Conservation (phyloP, 2,888 invertebrate species). For the Alcis repandata region DNA sequence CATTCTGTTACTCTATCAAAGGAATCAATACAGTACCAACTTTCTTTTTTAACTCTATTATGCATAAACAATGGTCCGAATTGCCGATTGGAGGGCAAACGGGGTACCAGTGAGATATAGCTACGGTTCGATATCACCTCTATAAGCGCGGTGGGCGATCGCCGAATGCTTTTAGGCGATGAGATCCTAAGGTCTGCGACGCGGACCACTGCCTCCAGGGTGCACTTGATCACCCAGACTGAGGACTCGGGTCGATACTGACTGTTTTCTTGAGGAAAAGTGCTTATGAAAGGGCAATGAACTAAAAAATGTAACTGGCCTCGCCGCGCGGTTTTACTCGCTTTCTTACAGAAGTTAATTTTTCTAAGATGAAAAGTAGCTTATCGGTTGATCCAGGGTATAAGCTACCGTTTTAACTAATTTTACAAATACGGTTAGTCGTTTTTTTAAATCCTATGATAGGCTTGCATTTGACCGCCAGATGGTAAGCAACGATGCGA, state of each 20-base stretch:
- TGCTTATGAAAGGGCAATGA: neutral
- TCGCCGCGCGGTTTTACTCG: too few relatives aligned
- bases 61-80: constrained; percentile 24
- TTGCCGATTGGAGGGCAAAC: constrained; percentile 16
- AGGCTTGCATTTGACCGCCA: too few relatives aligned
- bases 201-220: constrained; percentile 39
- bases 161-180: constrained; percentile 76
- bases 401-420: too few relatives aligned
- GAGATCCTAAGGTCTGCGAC: constrained; percentile 51
- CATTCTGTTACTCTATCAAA: too few relatives aligned
- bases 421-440: too few relatives aligned
- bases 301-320: too few relatives aligned
- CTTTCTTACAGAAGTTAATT: too few relatives aligned
- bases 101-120: constrained; percentile 23
- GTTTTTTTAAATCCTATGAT: too few relatives aligned
- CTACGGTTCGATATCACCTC: constrained; percentile 15
- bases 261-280: constrained; percentile 9
- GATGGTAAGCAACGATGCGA: too few relatives aligned
- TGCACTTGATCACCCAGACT: constrained; percentile 35
- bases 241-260: constrained; percentile 11
- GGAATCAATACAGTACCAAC: too few relatives aligned
- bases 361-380: too few relatives aligned
- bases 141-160: constrained; percentile 52
- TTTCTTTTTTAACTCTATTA: neutral
- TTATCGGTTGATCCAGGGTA: too few relatives aligned